Evolutionary conservation across 2,888 invertebrate genomes (phyloP).

Genomic region (Spilosoma lubricipeda): DNA sequence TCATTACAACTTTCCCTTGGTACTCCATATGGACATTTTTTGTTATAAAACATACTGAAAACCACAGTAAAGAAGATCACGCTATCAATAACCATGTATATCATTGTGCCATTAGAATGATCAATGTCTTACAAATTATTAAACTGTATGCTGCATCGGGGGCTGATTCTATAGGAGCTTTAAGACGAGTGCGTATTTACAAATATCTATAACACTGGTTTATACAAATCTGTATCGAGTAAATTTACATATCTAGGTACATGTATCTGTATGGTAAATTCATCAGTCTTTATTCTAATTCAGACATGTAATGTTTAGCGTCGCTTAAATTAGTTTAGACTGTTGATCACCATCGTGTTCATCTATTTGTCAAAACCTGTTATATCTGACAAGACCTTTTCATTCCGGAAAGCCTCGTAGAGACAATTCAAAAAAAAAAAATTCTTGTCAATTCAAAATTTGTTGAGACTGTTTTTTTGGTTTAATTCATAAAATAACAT

Average conservation of each 20-base stretch:
- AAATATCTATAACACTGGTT: not conserved
- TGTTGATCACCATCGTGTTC: too few species aligned
- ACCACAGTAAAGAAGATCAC: conserved; percentile 67
- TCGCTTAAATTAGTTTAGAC: too few species aligned
- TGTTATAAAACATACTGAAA: conserved; percentile 71
- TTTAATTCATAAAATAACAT: not conserved
- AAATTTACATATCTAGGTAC: too few species aligned
- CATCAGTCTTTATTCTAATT: not conserved
- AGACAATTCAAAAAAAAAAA: not conserved
- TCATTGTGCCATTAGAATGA: conserved; percentile 75
- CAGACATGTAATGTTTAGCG: not conserved
- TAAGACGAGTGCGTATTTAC: conserved; percentile 67
- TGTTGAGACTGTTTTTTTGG: not conserved
- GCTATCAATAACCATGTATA: conserved; percentile 64
- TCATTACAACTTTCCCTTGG: conserved; percentile 82
- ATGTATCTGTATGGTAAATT: too few species aligned
- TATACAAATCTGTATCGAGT: not conserved
- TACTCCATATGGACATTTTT: conserved; percentile 70
- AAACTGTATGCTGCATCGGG: conserved; percentile 77
- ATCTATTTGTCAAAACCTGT: too few species aligned
- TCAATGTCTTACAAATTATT: conserved; percentile 79
- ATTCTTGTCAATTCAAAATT: not conserved
- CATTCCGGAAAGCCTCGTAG: too few species aligned
- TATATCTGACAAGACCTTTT: too few species aligned
- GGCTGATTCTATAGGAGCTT: conserved; percentile 77